These are phyloP conservation scores for Gymnocephalus cernua DNA, from an alignment of 2,113 vertebrate genomes.

Conservation along the genomic window DNA sequence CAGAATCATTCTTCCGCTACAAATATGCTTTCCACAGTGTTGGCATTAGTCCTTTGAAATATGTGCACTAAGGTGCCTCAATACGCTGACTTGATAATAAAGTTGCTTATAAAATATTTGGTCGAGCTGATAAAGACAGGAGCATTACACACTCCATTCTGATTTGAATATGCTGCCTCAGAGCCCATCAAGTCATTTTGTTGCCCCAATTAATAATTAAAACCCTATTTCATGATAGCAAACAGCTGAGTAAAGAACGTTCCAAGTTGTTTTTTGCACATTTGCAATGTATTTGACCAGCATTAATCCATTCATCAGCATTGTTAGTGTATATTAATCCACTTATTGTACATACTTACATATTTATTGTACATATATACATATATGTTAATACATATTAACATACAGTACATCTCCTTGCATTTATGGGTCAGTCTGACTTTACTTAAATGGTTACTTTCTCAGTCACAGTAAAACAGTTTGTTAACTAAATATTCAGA, in stretches of 20 bases:
- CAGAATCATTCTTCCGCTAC: background rate
- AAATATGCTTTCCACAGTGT: conserved; percentile 22
- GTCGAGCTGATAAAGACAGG: background rate
- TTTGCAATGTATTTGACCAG: background rate
- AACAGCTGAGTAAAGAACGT: background rate
- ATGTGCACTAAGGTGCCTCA: rapidly evolving
- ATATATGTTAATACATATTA: too few species aligned
- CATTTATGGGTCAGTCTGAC: too few species aligned
- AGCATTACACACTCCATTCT: background rate
- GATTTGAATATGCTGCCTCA: background rate
- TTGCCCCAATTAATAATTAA: background rate
- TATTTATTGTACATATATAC: too few species aligned
- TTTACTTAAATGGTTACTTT: too few species aligned
- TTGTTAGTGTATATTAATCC: background rate
- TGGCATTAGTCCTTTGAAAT: background rate
- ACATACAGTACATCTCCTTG: background rate
- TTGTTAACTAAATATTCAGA: too few species aligned
- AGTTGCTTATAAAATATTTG: background rate
- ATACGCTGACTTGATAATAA: background rate
- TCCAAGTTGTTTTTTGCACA: background rate
- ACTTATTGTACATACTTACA: background rate
- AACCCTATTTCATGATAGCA: background rate
- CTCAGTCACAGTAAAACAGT: too few species aligned
- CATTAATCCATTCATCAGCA: background rate
- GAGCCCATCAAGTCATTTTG: background rate